Conservation (phyloP, 2,113 vertebrate genomes). For the Solenodon paradoxus region DNA sequence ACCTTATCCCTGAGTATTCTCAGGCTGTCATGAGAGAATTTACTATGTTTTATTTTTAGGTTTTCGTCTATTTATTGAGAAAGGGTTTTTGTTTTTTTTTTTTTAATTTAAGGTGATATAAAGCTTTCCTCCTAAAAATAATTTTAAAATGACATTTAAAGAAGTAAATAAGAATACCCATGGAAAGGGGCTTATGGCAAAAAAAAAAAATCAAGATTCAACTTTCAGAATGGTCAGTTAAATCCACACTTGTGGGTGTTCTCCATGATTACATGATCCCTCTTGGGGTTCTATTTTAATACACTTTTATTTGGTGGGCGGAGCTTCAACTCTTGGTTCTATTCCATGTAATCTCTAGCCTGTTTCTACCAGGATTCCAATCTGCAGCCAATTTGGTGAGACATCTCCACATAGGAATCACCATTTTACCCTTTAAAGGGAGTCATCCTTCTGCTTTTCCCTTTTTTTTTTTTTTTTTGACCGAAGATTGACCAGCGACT, state of each 20-base stretch:
- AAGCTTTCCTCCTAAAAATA: neutral
- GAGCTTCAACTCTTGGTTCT: neutral
- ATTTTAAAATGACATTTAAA: neutral
- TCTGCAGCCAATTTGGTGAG: neutral
- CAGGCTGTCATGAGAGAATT: neutral
- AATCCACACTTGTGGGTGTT: neutral
- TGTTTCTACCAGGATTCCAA: neutral
- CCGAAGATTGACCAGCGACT: neutral
- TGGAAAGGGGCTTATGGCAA: neutral
- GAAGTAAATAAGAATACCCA: neutral
- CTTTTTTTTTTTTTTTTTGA: neutral
- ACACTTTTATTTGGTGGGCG: too few species aligned
- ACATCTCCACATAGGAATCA: neutral
- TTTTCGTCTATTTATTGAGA: neutral
- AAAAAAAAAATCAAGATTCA: neutral
- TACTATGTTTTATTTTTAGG: neutral
- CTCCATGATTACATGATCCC: too few species aligned
- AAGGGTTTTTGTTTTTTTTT: neutral
- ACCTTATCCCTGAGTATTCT: neutral
- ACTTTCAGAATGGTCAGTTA: neutral
- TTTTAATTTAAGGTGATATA: neutral
- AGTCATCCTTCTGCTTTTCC: neutral
- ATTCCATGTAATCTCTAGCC: neutral
- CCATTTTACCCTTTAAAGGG: neutral
- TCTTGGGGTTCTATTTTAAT: neutral